These are phyloP conservation scores for Musca domestica DNA, from an alignment of 1,140 invertebrate genomes.

Conservation along the genomic window DNA sequence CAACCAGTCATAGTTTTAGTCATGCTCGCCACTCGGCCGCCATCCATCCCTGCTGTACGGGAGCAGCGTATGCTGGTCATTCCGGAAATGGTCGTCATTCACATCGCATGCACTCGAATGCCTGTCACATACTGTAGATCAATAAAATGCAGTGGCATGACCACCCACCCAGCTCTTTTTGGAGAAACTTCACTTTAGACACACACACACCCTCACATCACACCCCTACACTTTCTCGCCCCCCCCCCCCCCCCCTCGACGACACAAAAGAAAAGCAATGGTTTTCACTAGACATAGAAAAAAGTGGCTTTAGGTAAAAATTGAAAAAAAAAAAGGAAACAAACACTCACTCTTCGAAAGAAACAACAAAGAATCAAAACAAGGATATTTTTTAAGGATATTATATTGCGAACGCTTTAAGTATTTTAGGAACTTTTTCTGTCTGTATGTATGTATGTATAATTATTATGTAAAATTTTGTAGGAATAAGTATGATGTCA, in stretches of 20 bases:
- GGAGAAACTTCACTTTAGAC: too few species aligned
- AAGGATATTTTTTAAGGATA: constrained; percentile 9
- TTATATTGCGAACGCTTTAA: constrained; percentile 5
- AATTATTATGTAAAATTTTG: not conserved
- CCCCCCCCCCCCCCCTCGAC: too few species aligned
- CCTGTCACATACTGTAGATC: constrained; percentile 46
- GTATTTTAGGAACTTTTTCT: not conserved
- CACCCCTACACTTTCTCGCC: too few species aligned
- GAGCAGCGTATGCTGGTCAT: constrained; percentile 35
- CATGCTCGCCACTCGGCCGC: constrained; percentile 38
- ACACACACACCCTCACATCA: too few species aligned
- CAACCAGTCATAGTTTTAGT: constrained; percentile 50
- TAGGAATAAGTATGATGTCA: not conserved
- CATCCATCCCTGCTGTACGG: constrained; percentile 51
- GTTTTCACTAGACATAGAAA: constrained; percentile 4
- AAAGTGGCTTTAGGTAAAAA: too few species aligned
- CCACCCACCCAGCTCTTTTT: too few species aligned
- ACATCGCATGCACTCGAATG: constrained; percentile 52
- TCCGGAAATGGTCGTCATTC: constrained; percentile 46
- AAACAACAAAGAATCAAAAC: not conserved
- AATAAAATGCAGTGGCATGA: not conserved
- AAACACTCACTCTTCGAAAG: not conserved
- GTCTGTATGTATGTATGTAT: constrained; percentile 10
- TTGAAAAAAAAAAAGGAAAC: too few species aligned
- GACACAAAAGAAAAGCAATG: constrained; percentile 11